Conservation (phyloP, 2,797 vertebrate genomes). For the Poeciliopsis turneri region DNA sequence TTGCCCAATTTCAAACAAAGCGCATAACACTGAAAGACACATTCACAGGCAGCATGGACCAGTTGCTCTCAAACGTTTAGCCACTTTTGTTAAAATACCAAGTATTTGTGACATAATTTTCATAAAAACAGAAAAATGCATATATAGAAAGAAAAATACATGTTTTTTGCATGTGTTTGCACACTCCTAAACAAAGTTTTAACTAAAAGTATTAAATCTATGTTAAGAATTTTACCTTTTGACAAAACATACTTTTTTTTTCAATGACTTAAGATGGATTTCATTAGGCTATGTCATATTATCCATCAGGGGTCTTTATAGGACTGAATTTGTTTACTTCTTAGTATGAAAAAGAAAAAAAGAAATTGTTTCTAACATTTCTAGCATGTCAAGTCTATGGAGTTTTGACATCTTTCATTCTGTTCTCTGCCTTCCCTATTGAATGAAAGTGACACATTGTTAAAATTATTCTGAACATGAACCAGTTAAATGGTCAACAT, state of each 20-base stretch:
- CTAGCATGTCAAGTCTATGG: background rate
- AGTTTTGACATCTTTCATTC: background rate
- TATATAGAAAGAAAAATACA: background rate
- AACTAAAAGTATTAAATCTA: background rate
- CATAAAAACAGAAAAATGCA: background rate
- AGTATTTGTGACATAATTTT: background rate
- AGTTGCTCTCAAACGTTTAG: background rate
- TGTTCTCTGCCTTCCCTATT: background rate
- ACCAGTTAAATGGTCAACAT: background rate
- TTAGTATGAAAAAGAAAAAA: no score
- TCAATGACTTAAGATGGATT: background rate
- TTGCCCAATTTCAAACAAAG: background rate
- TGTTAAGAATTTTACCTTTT: background rate
- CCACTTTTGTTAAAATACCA: background rate
- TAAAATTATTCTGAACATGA: background rate
- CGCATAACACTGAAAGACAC: background rate
- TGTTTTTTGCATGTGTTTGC: background rate
- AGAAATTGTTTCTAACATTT: background rate
- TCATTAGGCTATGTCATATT: background rate
- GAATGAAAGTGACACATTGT: background rate
- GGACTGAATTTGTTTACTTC: background rate
- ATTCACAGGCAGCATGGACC: background rate
- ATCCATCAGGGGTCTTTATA: background rate
- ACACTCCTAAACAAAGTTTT: background rate
- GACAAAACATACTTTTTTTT: background rate